Percentiles rank a stretch among this genome's conserved stretches.
Conservation (phyloP, 2,888 invertebrate species). For the Clostera curtula region DNA sequence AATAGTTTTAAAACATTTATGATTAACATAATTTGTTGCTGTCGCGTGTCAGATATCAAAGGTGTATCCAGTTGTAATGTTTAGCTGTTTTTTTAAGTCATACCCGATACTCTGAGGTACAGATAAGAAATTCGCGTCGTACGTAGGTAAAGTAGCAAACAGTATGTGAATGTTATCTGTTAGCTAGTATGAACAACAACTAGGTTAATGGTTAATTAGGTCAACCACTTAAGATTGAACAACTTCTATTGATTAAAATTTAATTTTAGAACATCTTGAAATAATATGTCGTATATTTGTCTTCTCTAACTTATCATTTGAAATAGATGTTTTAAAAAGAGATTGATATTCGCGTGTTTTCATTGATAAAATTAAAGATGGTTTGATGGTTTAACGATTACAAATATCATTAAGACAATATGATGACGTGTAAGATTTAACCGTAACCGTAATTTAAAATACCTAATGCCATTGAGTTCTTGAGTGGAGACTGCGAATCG, state of each 20-base stretch:
- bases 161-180: constrained; percentile 49
- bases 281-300: background rate
- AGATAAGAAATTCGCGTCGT: constrained; percentile 36
- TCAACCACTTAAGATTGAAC: constrained; percentile 43
- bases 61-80: constrained; percentile 10
- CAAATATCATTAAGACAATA: too few species aligned
- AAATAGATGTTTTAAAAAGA: too few species aligned
- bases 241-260: constrained; percentile 35
- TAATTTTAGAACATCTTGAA: constrained; percentile 4
- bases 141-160: constrained; percentile 39
- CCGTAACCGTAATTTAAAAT: too few species aligned
- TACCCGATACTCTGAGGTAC: constrained; percentile 17
- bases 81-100: too few species aligned
- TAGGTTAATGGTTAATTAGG: constrained; percentile 61
- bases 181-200: constrained; percentile 37
- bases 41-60: constrained; percentile 16
- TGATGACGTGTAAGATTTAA: too few species aligned
- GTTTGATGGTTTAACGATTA: too few species aligned
- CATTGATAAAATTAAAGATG: too few species aligned
- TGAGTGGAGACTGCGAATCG: too few species aligned
- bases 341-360: too few species aligned
- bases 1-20: too few species aligned
- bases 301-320: too few species aligned
- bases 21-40: constrained; percentile 11
- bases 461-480: too few species aligned